Evolutionary conservation across 1,140 invertebrate species (phyloP).

Genomic region (Vanessa atalanta): DNA sequence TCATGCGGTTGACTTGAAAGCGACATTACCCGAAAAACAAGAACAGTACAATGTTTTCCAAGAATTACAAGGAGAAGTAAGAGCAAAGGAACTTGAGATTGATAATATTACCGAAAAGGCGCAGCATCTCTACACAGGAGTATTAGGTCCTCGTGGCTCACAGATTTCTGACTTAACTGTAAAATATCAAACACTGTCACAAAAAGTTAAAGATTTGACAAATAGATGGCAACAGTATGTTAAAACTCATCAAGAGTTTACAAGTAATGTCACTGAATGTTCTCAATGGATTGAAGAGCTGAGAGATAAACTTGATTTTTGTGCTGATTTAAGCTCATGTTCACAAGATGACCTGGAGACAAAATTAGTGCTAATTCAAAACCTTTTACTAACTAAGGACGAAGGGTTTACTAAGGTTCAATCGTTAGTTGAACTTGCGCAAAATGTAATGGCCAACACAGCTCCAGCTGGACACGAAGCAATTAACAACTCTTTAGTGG

Average conservation of each 20-base stretch:
- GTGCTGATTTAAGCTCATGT: constrained; percentile 89
- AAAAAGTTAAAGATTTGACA: constrained; percentile 94
- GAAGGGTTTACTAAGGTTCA: constrained; percentile 94
- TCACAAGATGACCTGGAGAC: constrained; percentile 92
- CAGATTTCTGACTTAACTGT: constrained; percentile 93
- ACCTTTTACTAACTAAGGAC: constrained; percentile 93
- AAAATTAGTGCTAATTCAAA: constrained; percentile 92
- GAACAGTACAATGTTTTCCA: constrained; percentile 90
- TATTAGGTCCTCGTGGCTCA: constrained; percentile 83
- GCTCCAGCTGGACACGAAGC: constrained; percentile 91
- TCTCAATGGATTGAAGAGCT: constrained; percentile 92
- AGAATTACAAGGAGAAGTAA: constrained; percentile 91
- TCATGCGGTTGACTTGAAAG: constrained; percentile 93
- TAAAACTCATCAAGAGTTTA: constrained; percentile 93
- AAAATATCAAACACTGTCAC: constrained; percentile 94
- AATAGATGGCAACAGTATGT: constrained; percentile 96
- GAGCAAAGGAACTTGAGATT: constrained; percentile 95
- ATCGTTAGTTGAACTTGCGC: constrained; percentile 92
- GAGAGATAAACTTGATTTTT: constrained; percentile 91
- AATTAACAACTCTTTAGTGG: constrained; percentile 91
- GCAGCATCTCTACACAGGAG: constrained; percentile 89
- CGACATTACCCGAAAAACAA: constrained; percentile 91
- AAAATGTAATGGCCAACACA: constrained; percentile 95
- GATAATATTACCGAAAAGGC: constrained; percentile 95
- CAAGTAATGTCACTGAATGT: constrained; percentile 89